Evolutionary conservation across 2,797 vertebrate genomes (phyloP), one percentile per base, ranked within the genome.

Genomic region (Ibycter americanus): DNA sequence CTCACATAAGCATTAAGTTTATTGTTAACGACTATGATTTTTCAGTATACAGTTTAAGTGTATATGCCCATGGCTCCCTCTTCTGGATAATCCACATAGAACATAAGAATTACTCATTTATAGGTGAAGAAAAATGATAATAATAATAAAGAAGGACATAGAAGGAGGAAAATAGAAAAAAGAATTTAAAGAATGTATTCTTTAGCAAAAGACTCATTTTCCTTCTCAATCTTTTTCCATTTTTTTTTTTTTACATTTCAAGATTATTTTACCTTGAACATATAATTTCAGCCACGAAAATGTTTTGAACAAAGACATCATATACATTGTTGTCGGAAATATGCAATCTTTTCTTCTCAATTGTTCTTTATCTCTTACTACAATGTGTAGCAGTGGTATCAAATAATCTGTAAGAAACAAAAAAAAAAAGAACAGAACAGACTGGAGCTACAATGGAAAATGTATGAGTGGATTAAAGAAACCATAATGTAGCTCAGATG

Each of bases 71-170:
- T 25, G 49, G 93, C 95, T 96, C 93, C 95, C 91, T 89, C 91
- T 97, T 94, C 94, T 97, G 97, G 95, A 81, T 78, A 72, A 89
- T 27, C 19, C 21, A 79, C 46, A 67, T 15, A 61, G 55, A 93
- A 89, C 79, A 76, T 22, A 71, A 89, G 8, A 73, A 32, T 9
- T 40, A 34, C 5, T 3, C 4, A 44, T 32, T 86, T 49, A 46
- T 12, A 92, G 58, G 15, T 56, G 3, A 52, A 73, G 10, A 72
- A 71, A 29, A 36, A 15, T 9, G 34, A 32, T 4, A 65, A 32
- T 21, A 26, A 46, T 16, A 44, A 59, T 32, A 29, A 46, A 22
- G 8, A 76, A 49, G 8, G 3, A 0, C 10, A 67, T 34, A 51
- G 8, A 89, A 58, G 14, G 2, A 49, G 49, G 5, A 73, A 89